Evolutionary conservation across 1,140 invertebrate genomes (phyloP).

Genomic region (Palaemon carinicauda): DNA sequence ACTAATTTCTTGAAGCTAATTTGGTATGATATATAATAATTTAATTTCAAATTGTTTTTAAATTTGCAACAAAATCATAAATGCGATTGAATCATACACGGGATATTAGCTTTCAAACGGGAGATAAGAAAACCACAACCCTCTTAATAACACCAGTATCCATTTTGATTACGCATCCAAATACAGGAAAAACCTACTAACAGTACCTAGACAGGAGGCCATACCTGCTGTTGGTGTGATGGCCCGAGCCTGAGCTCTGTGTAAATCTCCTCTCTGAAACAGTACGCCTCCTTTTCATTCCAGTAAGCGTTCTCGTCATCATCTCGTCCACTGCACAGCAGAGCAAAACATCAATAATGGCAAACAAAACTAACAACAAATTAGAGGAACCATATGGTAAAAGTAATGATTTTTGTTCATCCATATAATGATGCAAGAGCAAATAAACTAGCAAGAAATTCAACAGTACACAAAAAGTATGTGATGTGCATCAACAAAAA

Average conservation of each 20-base stretch:
- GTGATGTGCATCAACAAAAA: too few relatives aligned
- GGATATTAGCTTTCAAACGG: too few relatives aligned
- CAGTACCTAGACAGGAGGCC: background rate
- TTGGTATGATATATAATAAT: too few relatives aligned
- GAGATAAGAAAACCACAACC: too few relatives aligned
- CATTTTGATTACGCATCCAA: too few relatives aligned
- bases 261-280: constrained; percentile 25
- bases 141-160: too few relatives aligned
- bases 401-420: background rate
- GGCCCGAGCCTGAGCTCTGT: constrained; percentile 28
- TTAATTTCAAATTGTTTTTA: too few relatives aligned
- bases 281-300: constrained; percentile 15
- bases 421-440: background rate
- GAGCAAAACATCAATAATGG: constrained; percentile 37
- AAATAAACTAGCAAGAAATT: background rate
- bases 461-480: too few relatives aligned
- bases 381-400: background rate
- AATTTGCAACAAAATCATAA: too few relatives aligned
- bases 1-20: too few relatives aligned
- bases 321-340: constrained; percentile 35
- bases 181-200: too few relatives aligned
- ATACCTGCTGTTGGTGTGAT: constrained; percentile 20
- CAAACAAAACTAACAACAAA: background rate
- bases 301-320: background rate
- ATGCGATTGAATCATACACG: too few relatives aligned